Percentiles rank a stretch among this genome's conserved stretches.
Conservation (phyloP, 2,888 invertebrate species). For the Cantharis flavilabris region DNA sequence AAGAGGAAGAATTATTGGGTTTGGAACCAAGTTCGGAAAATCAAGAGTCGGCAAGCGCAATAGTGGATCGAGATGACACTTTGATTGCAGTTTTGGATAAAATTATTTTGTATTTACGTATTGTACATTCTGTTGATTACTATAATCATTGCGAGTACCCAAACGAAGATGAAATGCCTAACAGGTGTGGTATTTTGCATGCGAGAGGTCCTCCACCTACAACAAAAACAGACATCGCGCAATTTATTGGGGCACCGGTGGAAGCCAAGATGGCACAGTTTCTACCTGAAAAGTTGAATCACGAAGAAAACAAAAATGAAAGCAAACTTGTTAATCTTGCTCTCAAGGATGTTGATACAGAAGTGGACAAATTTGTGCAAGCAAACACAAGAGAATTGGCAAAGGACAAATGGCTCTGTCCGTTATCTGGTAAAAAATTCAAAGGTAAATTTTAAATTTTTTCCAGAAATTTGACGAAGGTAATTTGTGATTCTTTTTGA, state of each 20-base stretch:
- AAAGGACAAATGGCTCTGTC: constrained; percentile 99
- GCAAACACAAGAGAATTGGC: constrained; percentile 96
- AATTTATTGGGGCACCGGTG: constrained; percentile 77
- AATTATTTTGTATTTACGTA: constrained; percentile 88
- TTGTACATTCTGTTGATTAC: constrained; percentile 98
- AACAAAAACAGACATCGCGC: constrained; percentile 75
- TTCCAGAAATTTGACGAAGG: not conserved
- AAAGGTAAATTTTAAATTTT: constrained; percentile 61
- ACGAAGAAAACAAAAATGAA: constrained; percentile 68
- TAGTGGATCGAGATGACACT: constrained; percentile 72
- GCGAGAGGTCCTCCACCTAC: constrained; percentile 88
- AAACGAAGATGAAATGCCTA: constrained; percentile 99
- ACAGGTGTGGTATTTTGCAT: constrained; percentile 97
- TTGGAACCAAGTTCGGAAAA: constrained; percentile 60
- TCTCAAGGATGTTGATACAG: constrained; percentile 62
- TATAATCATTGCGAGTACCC: constrained; percentile 99
- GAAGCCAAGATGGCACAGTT: constrained; percentile 92
- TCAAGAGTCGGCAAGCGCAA: constrained; percentile 53
- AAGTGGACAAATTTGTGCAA: constrained; percentile 93
- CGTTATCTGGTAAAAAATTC: constrained; percentile 97
- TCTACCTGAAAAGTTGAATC: constrained; percentile 75
- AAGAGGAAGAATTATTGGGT: constrained; percentile 93
- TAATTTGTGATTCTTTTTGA: not conserved
- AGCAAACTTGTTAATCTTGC: constrained; percentile 50
- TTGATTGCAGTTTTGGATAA: constrained; percentile 75